phyloP scores from a whole-genome alignment of 2,797 vertebrate genomes.

The Knipowitschia caucasica region DNA sequence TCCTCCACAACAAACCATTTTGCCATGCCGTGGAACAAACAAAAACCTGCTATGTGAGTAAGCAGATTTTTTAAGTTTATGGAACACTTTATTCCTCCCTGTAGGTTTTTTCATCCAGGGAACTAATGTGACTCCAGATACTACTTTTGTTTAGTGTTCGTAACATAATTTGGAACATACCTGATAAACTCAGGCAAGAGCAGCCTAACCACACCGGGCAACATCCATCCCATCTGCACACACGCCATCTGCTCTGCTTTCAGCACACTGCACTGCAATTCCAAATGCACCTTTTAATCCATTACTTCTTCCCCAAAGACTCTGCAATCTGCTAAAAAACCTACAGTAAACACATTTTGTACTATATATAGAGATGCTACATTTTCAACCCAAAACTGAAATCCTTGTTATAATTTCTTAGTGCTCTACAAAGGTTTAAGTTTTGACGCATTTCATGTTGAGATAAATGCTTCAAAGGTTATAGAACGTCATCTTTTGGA shows the following conservation, averaged over 20 bases:
- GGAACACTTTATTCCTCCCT: too few relatives aligned
- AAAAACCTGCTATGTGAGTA: too few relatives aligned
- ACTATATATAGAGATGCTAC: slow-evolving; percentile 16
- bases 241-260: slow-evolving; percentile 71
- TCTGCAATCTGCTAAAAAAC: slow-evolving; percentile 51
- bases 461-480: slow-evolving; percentile 10
- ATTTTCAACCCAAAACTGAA: slow-evolving; percentile 27
- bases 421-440: background rate
- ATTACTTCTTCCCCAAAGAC: slow-evolving; percentile 35
- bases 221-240: slow-evolving; percentile 49
- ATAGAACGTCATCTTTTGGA: background rate
- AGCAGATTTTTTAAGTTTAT: too few relatives aligned
- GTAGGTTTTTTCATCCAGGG: too few relatives aligned
- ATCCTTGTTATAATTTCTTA: background rate
- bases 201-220: slow-evolving; percentile 52
- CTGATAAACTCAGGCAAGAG: slow-evolving; percentile 18
- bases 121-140: background rate
- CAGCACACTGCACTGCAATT: slow-evolving; percentile 50
- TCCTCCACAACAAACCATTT: too few relatives aligned
- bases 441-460: background rate
- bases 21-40: too few relatives aligned
- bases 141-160: slow-evolving; percentile 21
- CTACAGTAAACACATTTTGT: slow-evolving; percentile 29
- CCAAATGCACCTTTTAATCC: slow-evolving; percentile 55
- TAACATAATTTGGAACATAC: slow-evolving; percentile 21